Evolutionary conservation across 1,140 invertebrate genomes (phyloP), one percentile per base, ranked within the genome.

Genomic region (Drosophila watanabei): DNA sequence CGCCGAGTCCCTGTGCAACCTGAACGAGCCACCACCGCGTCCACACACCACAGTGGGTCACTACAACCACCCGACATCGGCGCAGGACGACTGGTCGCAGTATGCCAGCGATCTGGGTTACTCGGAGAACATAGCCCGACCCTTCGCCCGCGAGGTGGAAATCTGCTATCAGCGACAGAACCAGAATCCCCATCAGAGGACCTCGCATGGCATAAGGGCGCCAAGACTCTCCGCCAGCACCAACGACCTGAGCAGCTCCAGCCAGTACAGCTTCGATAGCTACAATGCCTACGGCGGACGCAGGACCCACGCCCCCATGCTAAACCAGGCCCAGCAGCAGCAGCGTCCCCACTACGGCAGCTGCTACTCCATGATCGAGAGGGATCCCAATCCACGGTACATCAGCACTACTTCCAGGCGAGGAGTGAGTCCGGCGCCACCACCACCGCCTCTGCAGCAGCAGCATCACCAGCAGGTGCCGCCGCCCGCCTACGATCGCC

Each of bases 361-460:
- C 28, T 92, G 91, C 56, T 94, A 92, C 92, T 93, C 91, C 86
- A 83, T 84, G 93, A 94, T 92, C 83, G 93, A 90, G 86, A 92
- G 93, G 52, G 82, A 82, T 93, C 94, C 92, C 70, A 94, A 92
- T 93, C 93, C 91, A 83, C 93, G 69, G 87, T 92, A 77, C 93
- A 94, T 82, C 83, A 93, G 92, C 81, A 94, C 81, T 92, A 92
- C 92, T 0, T 89, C 89, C 7, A 13, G 93, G 62, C 93, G 94
- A 64, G 94, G 94, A 57, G 94, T 94, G 30, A 94, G 94, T 80
- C 93, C 93, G 56, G 93, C 94, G n/a, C 94, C 94, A 4, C 93
- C 94, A 24, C 91, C 93, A 61, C 90, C 93, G 28, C 88, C 94
- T 75, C 86, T 59, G 9, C 43, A 37, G 7, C 51, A 51, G n/a